A percentile compares a stretch with the other conserved stretches of the same genome.
Conservation (phyloP, 2,888 invertebrate species). For the Megastigmus dorsalis region DNA sequence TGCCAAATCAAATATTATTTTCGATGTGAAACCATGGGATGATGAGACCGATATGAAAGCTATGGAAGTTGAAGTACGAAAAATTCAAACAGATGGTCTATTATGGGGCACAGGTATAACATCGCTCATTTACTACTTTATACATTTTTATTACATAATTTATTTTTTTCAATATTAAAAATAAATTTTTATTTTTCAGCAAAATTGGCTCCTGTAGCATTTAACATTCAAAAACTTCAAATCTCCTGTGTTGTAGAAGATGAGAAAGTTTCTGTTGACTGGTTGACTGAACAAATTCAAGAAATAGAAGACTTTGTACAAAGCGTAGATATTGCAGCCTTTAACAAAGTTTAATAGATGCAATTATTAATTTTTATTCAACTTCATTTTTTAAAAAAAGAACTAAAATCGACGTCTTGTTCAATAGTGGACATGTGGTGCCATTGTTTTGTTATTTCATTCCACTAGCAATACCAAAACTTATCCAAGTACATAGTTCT, state of each 20-base stretch:
- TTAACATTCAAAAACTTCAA: constrained; percentile 93
- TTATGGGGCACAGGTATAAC: constrained; percentile 91
- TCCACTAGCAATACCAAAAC: constrained; percentile 64
- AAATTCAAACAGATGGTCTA: constrained; percentile 88
- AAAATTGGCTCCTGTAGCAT: constrained; percentile 92
- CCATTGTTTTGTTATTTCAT: constrained; percentile 61
- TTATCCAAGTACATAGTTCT: constrained; percentile 34
- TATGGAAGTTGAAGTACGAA: constrained; percentile 87
- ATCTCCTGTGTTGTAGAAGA: constrained; percentile 96
- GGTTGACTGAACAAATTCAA: constrained; percentile 90
- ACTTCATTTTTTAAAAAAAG: too few species aligned
- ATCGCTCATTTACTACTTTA: not conserved
- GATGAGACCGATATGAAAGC: constrained; percentile 94
- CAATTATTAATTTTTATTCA: not conserved
- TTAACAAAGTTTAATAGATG: constrained; percentile 89
- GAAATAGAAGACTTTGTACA: constrained; percentile 90
- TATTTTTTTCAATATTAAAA: not conserved
- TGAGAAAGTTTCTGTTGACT: constrained; percentile 94
- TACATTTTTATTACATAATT: constrained; percentile 32
- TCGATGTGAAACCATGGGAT: constrained; percentile 95
- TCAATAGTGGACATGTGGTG: constrained; percentile 59
- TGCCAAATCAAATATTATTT: constrained; percentile 95
- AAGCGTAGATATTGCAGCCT: constrained; percentile 95
- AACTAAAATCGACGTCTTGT: constrained; percentile 27
- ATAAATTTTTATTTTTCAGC: constrained; percentile 74